Evolutionary conservation across 2,888 invertebrate species (phyloP).

Genomic region (Pachycephus smyrnensis): DNA sequence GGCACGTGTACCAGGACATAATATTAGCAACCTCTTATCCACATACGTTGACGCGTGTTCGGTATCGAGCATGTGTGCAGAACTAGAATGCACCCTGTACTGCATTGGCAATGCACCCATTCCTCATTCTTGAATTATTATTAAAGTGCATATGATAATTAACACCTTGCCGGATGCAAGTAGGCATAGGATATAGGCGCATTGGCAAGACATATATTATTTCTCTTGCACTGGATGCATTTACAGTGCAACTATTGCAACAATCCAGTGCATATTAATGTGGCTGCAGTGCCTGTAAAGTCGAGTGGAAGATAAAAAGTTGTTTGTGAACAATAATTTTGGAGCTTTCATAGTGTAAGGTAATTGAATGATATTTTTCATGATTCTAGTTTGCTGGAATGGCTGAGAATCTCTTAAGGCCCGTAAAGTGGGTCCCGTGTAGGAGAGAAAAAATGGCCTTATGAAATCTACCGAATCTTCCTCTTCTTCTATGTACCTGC

Average conservation of each 20-base stretch:
- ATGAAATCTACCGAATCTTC: slow-evolving; percentile 2
- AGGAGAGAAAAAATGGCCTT: no score
- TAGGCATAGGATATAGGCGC: neutral
- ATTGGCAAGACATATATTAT: no score
- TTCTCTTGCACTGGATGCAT: no score
- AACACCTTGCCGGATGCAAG: slow-evolving; percentile 31
- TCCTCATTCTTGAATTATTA: slow-evolving; percentile 41
- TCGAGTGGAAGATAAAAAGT: neutral
- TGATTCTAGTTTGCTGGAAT: no score
- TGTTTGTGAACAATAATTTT: neutral
- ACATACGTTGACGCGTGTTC: neutral
- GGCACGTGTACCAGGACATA: slow-evolving; percentile 9
- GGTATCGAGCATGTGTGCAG: neutral
- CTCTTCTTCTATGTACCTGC: neutral
- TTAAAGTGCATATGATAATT: slow-evolving; percentile 36
- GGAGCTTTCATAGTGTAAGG: no score
- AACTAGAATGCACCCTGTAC: neutral
- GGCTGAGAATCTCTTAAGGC: no score
- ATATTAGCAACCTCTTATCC: neutral
- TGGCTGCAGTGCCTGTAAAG: neutral
- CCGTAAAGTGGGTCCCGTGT: no score
- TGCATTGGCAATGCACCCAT: slow-evolving; percentile 19
- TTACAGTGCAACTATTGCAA: neutral
- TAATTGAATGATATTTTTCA: no score
- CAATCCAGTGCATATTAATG: neutral